phyloP scores from a whole-genome alignment of 1,140 invertebrate genomes.

The Anoplophora glabripennis region DNA sequence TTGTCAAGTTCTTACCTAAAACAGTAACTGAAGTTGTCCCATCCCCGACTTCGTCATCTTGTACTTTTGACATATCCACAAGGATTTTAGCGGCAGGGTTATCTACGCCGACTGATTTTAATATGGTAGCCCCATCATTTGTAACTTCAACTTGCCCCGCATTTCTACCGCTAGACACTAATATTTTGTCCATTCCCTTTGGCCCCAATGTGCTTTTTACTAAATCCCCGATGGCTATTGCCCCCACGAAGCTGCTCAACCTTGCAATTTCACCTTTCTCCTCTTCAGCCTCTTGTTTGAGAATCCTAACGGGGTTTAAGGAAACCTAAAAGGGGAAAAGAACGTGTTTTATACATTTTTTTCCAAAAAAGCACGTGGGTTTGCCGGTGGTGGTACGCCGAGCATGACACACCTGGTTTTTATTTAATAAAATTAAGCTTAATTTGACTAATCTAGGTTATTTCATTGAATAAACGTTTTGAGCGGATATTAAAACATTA shows the following conservation, averaged over 20 bases:
- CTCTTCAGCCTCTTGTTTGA: constrained; percentile 94
- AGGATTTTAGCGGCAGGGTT: constrained; percentile 99
- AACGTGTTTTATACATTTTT: background rate
- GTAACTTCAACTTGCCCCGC: constrained; percentile 91
- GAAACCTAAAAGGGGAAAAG: constrained; percentile 63
- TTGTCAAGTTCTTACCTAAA: constrained; percentile 63
- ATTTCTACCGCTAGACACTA: constrained; percentile 80
- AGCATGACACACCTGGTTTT: constrained; percentile 16
- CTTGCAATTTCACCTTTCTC: constrained; percentile 95
- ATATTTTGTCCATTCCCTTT: constrained; percentile 99
- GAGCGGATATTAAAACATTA: background rate
- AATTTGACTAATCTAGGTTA: background rate
- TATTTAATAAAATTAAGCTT: background rate
- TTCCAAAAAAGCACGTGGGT: constrained; percentile 23
- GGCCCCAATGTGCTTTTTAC: constrained; percentile 98
- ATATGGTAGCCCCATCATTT: constrained; percentile 98
- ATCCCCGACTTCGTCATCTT: constrained; percentile 99
- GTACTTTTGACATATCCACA: constrained; percentile 97
- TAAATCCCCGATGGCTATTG: constrained; percentile 97
- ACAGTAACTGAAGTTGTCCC: constrained; percentile 99
- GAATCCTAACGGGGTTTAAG: constrained; percentile 89
- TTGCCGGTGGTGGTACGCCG: background rate
- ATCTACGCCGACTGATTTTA: constrained; percentile 95
- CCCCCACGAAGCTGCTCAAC: constrained; percentile 95
- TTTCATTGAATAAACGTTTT: background rate